Conservation (phyloP, 92 coral and sea anemone genomes). For the Scolanthus callimorphus region DNA sequence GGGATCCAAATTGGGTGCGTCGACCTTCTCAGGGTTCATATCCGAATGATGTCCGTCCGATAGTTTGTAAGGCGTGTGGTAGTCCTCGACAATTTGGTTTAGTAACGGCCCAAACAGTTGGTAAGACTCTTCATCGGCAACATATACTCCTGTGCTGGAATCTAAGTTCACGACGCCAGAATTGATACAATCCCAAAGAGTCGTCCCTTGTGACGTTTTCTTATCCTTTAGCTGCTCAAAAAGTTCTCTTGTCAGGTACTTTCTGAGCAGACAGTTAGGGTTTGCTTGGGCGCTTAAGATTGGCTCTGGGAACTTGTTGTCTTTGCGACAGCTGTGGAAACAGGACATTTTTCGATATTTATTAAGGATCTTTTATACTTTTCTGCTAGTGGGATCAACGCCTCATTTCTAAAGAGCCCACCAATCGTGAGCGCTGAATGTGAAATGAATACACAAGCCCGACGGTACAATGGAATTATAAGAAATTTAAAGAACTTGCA, state of each 20-base stretch:
- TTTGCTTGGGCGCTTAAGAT: neutral
- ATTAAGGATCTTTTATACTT: no score
- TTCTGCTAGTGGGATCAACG: no score
- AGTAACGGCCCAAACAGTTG: conserved; percentile 40
- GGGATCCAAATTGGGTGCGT: conserved; percentile 76
- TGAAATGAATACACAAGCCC: no score
- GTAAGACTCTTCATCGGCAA: conserved; percentile 65
- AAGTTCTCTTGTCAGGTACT: conserved; percentile 31
- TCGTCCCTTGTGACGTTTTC: conserved; percentile 34
- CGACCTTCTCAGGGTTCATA: conserved; percentile 78
- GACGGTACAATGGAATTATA: no score
- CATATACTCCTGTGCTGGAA: conserved; percentile 38
- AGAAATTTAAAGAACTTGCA: no score
- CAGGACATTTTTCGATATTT: no score
- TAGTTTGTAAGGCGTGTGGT: conserved; percentile 77
- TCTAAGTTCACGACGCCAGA: conserved; percentile 43
- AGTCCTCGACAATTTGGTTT: conserved; percentile 67
- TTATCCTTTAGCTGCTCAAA: conserved; percentile 35
- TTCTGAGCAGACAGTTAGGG: conserved; percentile 38
- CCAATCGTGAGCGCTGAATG: no score
- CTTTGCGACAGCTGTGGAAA: neutral
- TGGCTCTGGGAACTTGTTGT: neutral
- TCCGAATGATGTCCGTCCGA: conserved; percentile 65
- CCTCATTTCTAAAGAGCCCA: no score
- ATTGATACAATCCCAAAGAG: conserved; percentile 41